Evolutionary conservation across 2,797 vertebrate species (phyloP).

Genomic region (Cryptoblepharus egeriae): DNA sequence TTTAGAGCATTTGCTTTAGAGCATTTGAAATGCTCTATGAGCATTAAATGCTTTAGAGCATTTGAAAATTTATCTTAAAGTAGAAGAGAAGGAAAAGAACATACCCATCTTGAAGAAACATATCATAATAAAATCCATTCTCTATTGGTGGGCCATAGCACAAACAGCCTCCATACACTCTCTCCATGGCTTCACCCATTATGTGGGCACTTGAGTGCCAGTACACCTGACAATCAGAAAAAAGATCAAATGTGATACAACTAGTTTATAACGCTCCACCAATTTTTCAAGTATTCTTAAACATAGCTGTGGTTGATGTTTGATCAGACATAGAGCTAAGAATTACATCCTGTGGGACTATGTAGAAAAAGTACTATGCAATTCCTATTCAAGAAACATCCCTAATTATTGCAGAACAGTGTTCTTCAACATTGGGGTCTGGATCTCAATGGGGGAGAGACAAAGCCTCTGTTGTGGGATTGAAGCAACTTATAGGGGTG

Average conservation of each 20-base stretch:
- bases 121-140: slow-evolving; percentile 98
- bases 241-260: fast-evolving
- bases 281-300: not conserved
- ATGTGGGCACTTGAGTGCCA: slow-evolving; percentile 99
- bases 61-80: too few relatives aligned
- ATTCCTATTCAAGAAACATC: not conserved
- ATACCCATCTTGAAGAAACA: slow-evolving; percentile 96
- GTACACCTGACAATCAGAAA: slow-evolving; percentile 84
- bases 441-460: too few relatives aligned
- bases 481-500: too few relatives aligned
- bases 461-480: too few relatives aligned
- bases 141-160: slow-evolving; percentile 98
- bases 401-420: too few relatives aligned
- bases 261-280: not conserved
- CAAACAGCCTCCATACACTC: slow-evolving; percentile 93
- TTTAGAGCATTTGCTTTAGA: too few relatives aligned
- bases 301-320: not conserved
- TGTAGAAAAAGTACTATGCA: not conserved
- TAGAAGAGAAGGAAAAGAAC: slow-evolving; percentile 11
- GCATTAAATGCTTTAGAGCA: too few relatives aligned
- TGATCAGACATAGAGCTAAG: not conserved
- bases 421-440: too few relatives aligned
- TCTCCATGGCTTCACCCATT: slow-evolving; percentile 98
- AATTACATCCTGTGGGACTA: too few relatives aligned
- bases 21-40: too few relatives aligned